Conservation (phyloP, 2,113 vertebrate species). For the Embiotoca jacksoni region DNA sequence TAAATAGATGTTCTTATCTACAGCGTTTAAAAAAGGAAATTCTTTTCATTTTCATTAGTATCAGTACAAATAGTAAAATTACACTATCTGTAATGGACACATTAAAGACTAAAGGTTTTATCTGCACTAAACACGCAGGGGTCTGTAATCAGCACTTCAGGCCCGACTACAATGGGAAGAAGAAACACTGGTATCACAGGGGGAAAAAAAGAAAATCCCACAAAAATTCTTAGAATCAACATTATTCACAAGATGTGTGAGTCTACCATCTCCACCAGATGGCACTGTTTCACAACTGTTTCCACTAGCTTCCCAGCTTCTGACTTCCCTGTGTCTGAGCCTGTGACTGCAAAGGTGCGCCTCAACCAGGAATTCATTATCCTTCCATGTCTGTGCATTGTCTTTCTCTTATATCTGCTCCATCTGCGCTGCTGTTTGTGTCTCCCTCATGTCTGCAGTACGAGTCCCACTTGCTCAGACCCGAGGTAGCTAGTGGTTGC, state of each 20-base stretch:
- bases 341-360: constrained; percentile 54
- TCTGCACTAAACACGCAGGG: not conserved
- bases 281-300: constrained; percentile 87
- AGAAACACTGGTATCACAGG: not conserved
- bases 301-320: not conserved
- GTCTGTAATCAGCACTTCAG: not conserved
- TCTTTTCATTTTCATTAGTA: not conserved
- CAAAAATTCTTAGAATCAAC: not conserved
- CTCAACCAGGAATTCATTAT: constrained; percentile 58
- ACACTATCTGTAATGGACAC: not conserved
- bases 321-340: constrained; percentile 10
- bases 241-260: constrained; percentile 11
- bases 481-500: constrained; percentile 2
- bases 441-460: constrained; percentile 54
- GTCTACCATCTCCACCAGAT: constrained; percentile 85
- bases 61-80: not conserved
- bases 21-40: not conserved
- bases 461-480: constrained; percentile 24
- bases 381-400: constrained; percentile 46
- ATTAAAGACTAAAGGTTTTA: not conserved
- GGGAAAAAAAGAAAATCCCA: not conserved
- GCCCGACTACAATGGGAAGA: too few relatives aligned
- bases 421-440: constrained; percentile 45
- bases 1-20: too few relatives aligned
- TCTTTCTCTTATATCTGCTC: constrained; percentile 42